Evolutionary conservation across 2,888 invertebrate species (phyloP), one percentile per base, ranked within the genome.

Genomic region (Axea sp.): DNA sequence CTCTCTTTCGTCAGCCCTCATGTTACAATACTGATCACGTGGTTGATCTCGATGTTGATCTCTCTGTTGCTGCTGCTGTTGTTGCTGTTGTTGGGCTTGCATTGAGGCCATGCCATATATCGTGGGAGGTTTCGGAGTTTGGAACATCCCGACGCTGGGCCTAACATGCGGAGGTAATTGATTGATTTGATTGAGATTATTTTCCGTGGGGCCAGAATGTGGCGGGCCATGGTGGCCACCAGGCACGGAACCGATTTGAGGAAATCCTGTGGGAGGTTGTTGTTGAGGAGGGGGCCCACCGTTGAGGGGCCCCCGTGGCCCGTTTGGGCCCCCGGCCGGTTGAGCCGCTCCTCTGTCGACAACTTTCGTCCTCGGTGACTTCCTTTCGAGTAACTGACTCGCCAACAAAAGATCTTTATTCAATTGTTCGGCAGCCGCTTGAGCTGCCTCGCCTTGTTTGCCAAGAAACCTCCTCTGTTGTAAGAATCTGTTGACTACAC

Each of bases 371-470:
- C 94, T 91, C 15, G 95, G 95, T 28, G 96, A 95, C 87, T 96
- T 96, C 82, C 95, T 90, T 82, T 95, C 96, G 76, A 95, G 90
- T 78, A 95, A 89, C 83, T 95, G 93, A 78, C 94, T 94, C 77
- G 95, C 95, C 88, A 95, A 90, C 87, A 95, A 88, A 77, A 95
- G 89, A 86, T 96, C 95, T 88, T 95, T 95, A 88, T 94, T 95
- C 71, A 95, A 89, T 86, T 95, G 95, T 83, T 96, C 95, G 28
- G 94, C 94, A 2, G 94, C 95, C 1, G 92, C 93, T 37, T 92
- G 92, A 19, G 94, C 93, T 49, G 93, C 94, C 80, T 95, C 94
- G 49, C 92, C 91, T 84, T 95, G 94, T 84, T 95, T 95, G 73
- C 92, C 92, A 78, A 92, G 89, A 77, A 92, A 91, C 77, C 94